Conservation (phyloP, 2,888 invertebrate genomes). For the Cephus pulcher region DNA sequence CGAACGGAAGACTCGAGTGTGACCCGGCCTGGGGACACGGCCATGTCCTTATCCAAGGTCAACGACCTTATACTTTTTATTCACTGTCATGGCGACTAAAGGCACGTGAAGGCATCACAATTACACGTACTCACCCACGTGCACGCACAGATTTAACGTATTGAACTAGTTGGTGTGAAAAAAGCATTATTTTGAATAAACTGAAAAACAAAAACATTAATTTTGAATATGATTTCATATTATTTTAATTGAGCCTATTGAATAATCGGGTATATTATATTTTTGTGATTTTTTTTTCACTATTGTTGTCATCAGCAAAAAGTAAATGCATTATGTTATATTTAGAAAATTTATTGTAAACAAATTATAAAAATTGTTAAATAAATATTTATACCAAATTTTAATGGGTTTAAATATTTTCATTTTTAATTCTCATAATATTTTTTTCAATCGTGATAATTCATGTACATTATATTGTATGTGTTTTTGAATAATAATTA, state of each 20-base stretch:
- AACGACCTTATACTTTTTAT: slow-evolving; percentile 39
- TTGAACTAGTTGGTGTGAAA: no score
- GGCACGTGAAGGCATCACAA: no score
- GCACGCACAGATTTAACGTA: no score
- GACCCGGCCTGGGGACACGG: slow-evolving; percentile 62
- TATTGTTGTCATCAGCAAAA: neutral
- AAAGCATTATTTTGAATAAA: neutral
- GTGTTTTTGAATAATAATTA: neutral
- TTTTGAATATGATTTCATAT: neutral
- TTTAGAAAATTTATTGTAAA: no score
- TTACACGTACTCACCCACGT: no score
- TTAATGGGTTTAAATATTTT: neutral
- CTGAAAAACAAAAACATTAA: neutral
- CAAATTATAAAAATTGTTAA: neutral
- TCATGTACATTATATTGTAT: neutral
- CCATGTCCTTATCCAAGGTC: slow-evolving; percentile 58
- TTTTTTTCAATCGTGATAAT: neutral
- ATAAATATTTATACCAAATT: neutral
- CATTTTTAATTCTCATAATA: neutral
- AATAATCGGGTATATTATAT: neutral
- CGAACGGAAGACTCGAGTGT: slow-evolving; percentile 59
- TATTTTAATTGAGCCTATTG: neutral
- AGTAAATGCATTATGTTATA: no score
- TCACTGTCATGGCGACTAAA: neutral
- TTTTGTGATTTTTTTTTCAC: neutral